Base-by-base conservation (phyloP, 2,888 invertebrate species). In the Pterobdella sp. region DNA sequence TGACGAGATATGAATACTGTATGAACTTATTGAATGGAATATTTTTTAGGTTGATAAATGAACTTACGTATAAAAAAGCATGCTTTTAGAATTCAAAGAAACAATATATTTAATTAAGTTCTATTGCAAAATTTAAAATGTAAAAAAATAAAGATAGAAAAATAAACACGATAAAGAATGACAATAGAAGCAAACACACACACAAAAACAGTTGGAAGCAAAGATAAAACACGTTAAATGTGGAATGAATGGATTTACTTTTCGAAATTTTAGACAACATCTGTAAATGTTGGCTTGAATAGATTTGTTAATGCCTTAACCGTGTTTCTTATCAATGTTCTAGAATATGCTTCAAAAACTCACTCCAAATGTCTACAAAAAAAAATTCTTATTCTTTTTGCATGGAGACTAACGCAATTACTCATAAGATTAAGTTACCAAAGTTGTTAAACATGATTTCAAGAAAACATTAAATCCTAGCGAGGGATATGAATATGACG, bases 241-340 rank as follows among this genome's bases (percentile, higher is more conserved):
- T 14, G 7, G 22, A 42, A 42, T 14, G 49, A 14, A 14, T 42
- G 22, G 22, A 42, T 42, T 7, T 14, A 42, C 22, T 42, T 22
- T 14, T 22, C 7, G 4, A 22, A n/a, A 56, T 56, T 56, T 4
- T 7, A 26, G 60, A n/a, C 60, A 56, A 26, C 60, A 14, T 56
- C 60, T 56, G 60, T 56, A 56, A 26, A 22, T 26, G 60, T 22
- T 56, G 49, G 60, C 60, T 26, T 56, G 60, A 56, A 56, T 56
- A 22, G 60, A 56, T 22, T 56, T 3, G 7, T 26, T 56, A 56
- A 56, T 56, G 60, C n/a, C n/a, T 26, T 56, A 56, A 56, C 26
- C 60, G 60, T 56, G 60, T 56, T 56, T 22, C 60, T 56, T 56
- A 56, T 56, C 60, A 56, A 56, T 56, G 60, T 56, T 56, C 26